Conservation (phyloP, 2,797 vertebrate species). For the Streptopelia turtur region DNA sequence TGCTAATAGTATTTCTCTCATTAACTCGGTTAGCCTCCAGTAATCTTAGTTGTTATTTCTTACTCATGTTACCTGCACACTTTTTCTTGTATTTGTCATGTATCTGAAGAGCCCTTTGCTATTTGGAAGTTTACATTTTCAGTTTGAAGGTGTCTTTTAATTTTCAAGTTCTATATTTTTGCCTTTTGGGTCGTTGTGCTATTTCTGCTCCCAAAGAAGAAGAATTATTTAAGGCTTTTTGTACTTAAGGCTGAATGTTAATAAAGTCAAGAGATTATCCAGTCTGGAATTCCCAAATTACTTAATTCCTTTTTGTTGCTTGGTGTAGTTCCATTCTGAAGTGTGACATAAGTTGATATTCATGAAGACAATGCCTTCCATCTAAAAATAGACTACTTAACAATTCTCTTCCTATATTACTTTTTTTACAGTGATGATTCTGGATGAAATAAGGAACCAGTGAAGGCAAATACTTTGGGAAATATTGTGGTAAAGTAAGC, state of each 20-base stretch:
- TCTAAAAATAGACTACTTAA: neutral
- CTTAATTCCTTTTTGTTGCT: conserved; percentile 5
- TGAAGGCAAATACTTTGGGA: conserved; percentile 87
- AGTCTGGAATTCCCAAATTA: neutral
- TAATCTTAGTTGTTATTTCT: neutral
- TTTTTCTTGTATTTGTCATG: neutral
- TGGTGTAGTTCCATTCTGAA: neutral
- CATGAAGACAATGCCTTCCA: neutral
- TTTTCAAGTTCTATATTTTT: neutral
- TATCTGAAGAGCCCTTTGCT: neutral
- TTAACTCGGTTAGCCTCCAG: neutral
- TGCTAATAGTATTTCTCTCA: neutral
- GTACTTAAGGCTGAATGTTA: neutral
- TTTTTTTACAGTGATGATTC: conserved; percentile 85
- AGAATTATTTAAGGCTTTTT: neutral
- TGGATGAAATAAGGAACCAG: conserved; percentile 86
- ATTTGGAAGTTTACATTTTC: neutral
- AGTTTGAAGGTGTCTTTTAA: neutral
- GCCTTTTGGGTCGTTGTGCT: neutral
- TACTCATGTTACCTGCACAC: neutral
- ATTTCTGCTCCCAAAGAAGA: neutral
- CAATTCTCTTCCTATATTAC: conserved; percentile 12
- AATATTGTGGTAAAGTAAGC: conserved; percentile 97
- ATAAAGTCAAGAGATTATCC: neutral
- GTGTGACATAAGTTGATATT: neutral